phyloP scores from a whole-genome alignment of 1,140 invertebrate species.

The Macrosteles quadrilineatus region DNA sequence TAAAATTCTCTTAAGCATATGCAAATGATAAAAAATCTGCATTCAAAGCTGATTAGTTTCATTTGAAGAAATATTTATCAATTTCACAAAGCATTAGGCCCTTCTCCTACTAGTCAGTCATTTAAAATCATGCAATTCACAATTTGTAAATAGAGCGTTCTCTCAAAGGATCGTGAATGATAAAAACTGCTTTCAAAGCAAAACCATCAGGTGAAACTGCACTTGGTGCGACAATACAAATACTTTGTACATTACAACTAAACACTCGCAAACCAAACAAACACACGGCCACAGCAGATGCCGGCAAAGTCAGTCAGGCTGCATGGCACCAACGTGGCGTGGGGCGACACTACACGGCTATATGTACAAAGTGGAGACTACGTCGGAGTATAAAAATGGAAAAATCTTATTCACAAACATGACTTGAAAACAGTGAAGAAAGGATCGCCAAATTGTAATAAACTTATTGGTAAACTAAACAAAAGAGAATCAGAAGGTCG shows the following conservation, averaged over 20 bases:
- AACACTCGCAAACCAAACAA: background rate
- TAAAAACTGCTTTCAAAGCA: slow-evolving; percentile 8
- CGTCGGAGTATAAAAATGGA: background rate
- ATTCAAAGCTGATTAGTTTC: too few species aligned
- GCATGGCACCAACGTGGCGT: slow-evolving; percentile 19
- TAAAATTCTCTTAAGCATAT: too few species aligned
- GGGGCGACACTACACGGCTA: background rate
- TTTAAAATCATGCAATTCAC: too few species aligned
- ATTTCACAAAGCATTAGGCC: too few species aligned
- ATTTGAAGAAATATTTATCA: too few species aligned
- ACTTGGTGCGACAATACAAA: slow-evolving; percentile 8
- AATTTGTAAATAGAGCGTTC: too few species aligned
- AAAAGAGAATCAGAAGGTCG: too few species aligned
- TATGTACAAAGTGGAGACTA: background rate
- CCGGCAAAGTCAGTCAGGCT: slow-evolving; percentile 2
- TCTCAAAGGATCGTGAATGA: too few species aligned
- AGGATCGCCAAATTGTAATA: background rate
- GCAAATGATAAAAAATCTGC: too few species aligned
- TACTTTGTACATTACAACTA: slow-evolving; percentile 16
- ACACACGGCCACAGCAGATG: background rate
- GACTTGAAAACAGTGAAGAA: too few species aligned
- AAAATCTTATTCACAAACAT: background rate
- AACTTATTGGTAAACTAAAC: background rate
- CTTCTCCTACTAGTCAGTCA: too few species aligned
- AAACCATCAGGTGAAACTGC: background rate